phyloP scores from a whole-genome alignment of 2,888 invertebrate genomes.

The Mesodorylaimus sp. region DNA sequence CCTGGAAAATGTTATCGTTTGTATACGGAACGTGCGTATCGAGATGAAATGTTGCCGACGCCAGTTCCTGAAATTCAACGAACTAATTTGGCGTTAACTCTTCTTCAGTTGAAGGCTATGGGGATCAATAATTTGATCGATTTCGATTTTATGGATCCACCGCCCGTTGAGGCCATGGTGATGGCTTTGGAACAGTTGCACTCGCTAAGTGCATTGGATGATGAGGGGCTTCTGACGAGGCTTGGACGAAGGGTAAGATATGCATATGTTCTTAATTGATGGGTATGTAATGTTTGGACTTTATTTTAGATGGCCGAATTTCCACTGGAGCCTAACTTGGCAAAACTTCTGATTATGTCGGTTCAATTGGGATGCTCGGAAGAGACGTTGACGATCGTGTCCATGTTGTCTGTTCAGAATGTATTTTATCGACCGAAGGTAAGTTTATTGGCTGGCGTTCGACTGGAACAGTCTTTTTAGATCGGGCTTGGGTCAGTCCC shows the following conservation, averaged over 20 bases:
- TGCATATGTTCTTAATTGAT: too few species aligned
- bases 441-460: too few species aligned
- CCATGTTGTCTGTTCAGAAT: slow-evolving; percentile 96
- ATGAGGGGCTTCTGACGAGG: slow-evolving; percentile 42
- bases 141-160: slow-evolving; percentile 99
- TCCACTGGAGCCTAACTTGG: slow-evolving; percentile 87
- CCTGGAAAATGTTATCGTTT: slow-evolving; percentile 91
- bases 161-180: slow-evolving; percentile 65
- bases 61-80: slow-evolving; percentile 97
- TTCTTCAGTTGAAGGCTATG: slow-evolving; percentile 92
- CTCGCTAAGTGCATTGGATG: slow-evolving; percentile 84
- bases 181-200: slow-evolving; percentile 93
- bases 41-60: slow-evolving; percentile 90
- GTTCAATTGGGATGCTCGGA: slow-evolving; percentile 92
- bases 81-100: slow-evolving; percentile 87
- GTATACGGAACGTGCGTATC: slow-evolving; percentile 89
- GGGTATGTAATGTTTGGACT: slow-evolving; percentile 1
- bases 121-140: slow-evolving; percentile 93
- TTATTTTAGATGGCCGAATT: slow-evolving; percentile 86
- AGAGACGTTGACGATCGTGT: slow-evolving; percentile 91
- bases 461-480: not conserved
- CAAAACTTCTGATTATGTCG: slow-evolving; percentile 97
- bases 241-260: slow-evolving; percentile 42
- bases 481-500: not conserved
- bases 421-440: slow-evolving; percentile 63